phyloP scores from a whole-genome alignment of 2,888 invertebrate genomes.

The Furcula furcula region DNA sequence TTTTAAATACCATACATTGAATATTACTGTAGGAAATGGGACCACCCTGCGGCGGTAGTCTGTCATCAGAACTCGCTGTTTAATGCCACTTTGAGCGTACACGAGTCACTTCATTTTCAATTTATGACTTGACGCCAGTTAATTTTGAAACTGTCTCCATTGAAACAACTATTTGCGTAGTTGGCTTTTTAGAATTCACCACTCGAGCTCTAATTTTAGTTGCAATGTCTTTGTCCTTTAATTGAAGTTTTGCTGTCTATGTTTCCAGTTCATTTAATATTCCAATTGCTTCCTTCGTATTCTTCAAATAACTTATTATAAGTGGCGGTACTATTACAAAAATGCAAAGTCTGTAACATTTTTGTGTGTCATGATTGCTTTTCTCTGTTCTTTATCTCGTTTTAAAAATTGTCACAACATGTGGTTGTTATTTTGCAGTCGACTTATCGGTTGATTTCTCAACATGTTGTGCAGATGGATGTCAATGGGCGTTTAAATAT shows the following conservation, averaged over 20 bases:
- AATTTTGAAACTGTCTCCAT: constrained; percentile 23
- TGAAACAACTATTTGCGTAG: constrained; percentile 16
- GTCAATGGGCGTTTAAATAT: no score
- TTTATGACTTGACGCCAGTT: constrained; percentile 40
- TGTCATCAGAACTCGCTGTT: constrained; percentile 38
- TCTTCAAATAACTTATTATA: neutral
- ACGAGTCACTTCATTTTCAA: constrained; percentile 34
- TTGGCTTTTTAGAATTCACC: constrained; percentile 17
- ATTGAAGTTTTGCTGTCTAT: neutral
- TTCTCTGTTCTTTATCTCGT: constrained; percentile 30
- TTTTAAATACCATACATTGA: constrained; percentile 27
- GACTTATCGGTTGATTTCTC: constrained; percentile 40
- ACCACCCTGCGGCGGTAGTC: constrained; percentile 35
- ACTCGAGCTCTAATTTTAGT: constrained; percentile 3
- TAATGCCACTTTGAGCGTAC: constrained; percentile 31
- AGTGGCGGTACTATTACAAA: no score
- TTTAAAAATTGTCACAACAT: constrained; percentile 35
- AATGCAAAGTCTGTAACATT: no score
- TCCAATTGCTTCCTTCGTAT: constrained; percentile 2
- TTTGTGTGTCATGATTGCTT: constrained; percentile 7
- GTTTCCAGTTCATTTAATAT: neutral
- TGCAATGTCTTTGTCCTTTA: neutral
- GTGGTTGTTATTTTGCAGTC: constrained; percentile 50
- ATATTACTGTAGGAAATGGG: constrained; percentile 26
- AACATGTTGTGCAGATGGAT: constrained; percentile 33